Percentiles rank a stretch among this genome's conserved stretches.
Conservation (phyloP, 64 coral and sea anemone species). For the Dendronephthya gigantea region DNA sequence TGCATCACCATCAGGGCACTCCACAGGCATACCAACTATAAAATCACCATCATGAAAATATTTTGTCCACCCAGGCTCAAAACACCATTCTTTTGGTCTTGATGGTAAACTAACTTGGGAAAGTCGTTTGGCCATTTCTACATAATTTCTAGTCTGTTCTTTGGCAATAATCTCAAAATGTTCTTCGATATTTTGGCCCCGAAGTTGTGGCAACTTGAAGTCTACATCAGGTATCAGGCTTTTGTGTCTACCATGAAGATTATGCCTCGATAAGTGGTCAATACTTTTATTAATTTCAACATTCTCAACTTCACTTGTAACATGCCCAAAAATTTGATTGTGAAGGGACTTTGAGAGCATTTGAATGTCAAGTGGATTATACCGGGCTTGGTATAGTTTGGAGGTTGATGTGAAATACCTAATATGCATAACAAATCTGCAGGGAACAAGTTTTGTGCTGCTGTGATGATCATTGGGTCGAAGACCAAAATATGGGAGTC, state of each 20-base stretch:
- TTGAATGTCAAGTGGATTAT: conserved; percentile 76
- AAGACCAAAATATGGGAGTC: not conserved
- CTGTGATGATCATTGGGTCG: not conserved
- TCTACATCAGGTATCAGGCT: conserved; percentile 53
- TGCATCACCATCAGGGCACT: conserved; percentile 60
- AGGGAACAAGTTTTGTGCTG: not conserved
- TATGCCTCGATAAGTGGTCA: conserved; percentile 56
- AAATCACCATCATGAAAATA: conserved; percentile 37
- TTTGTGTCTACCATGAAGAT: conserved; percentile 55
- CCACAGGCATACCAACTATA: conserved; percentile 29
- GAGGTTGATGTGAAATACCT: not conserved
- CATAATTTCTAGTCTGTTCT: conserved; percentile 75
- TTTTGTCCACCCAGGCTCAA: conserved; percentile 70
- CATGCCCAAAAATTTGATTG: conserved; percentile 50
- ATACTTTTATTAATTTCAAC: conserved; percentile 46
- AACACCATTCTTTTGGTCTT: conserved; percentile 55
- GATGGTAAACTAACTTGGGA: conserved; percentile 36
- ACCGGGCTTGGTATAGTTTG: not conserved
- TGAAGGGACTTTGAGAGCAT: conserved; percentile 72
- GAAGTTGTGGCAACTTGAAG: conserved; percentile 56
- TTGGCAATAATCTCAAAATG: conserved; percentile 77
- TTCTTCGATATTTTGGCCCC: conserved; percentile 67
- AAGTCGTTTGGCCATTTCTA: conserved; percentile 69
- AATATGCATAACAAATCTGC: not conserved
- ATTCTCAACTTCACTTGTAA: conserved; percentile 2